Conservation (phyloP, 2,113 vertebrate genomes). For the Aplodontia rufa region DNA sequence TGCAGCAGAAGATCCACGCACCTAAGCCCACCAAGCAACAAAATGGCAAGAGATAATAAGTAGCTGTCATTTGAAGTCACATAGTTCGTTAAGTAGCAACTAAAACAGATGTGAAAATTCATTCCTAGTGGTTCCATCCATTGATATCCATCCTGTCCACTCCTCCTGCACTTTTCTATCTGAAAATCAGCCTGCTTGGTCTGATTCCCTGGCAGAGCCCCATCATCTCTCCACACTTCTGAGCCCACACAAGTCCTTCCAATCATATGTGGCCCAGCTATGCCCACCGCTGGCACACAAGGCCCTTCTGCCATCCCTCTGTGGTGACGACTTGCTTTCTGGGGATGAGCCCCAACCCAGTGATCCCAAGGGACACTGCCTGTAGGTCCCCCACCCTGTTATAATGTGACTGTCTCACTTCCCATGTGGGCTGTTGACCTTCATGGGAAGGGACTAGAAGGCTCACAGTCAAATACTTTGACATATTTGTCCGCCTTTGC, state of each 20-base stretch:
- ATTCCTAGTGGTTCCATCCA: background rate
- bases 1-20: background rate
- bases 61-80: background rate
- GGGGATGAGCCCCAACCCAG: background rate
- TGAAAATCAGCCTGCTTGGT: background rate
- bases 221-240: too few species aligned
- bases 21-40: background rate
- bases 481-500: background rate
- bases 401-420: background rate
- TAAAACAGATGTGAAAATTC: background rate
- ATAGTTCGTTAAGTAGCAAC: background rate
- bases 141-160: background rate
- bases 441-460: too few species aligned
- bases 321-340: background rate
- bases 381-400: background rate
- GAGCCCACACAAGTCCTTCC: too few species aligned
- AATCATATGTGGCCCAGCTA: too few species aligned
- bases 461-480: background rate
- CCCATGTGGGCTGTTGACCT: background rate
- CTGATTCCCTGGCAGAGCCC: background rate
- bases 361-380: background rate
- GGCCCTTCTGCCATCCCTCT: background rate
- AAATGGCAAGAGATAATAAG: background rate
- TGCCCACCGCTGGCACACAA: background rate
- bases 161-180: background rate